Base-by-base conservation (phyloP, 1,140 invertebrate genomes). In the Lycorma delicatula region DNA sequence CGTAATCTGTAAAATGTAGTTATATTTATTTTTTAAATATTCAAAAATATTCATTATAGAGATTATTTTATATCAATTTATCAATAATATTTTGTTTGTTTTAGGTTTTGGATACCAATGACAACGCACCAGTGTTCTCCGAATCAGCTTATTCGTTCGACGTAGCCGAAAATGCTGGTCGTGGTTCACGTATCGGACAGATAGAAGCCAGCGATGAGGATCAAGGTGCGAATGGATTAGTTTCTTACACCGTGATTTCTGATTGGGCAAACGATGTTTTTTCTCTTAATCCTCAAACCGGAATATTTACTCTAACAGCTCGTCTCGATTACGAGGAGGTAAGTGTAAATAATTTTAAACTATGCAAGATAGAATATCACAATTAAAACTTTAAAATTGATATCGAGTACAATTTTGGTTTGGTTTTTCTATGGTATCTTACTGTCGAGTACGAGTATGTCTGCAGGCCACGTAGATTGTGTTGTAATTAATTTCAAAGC, bases 221-320 rank as follows among this genome's bases (percentile, higher is more conserved):
- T 69, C 78, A 83, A 53, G 93, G 89, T 4, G 77, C 82, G 25
- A 96, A 96, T 73, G 89, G 91, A 18, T 86, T 92, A 67, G 75
- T 94, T 4, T 89, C 86, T 13, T 95, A 93, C 74, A 83, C 86
- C 1, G 84, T 94, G 51, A 82, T 96, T 67, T 87, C 87, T 48
- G 93, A 97, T 65, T 97, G 93, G 87, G 91, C 89, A 38, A 92
- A 94, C 68, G 91, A 93, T 67, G 88, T 94, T 0, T 97, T 98
- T 72, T 87, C 88, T 1, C 76, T 98, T 50, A 93, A 96, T 75
- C 86, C 89, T 1, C 86, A 87, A 66, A 91, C 86, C 11, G 91
- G 92, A 29, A 81, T 91, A 12, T 91, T 97, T 68, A 93, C 90
- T 3, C 74, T 95, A 9, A 93, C 90, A 1, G 86, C 89, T 0